Evolutionary conservation across 2,113 vertebrate genomes (phyloP).

Genomic region (Gyps fulvus): DNA sequence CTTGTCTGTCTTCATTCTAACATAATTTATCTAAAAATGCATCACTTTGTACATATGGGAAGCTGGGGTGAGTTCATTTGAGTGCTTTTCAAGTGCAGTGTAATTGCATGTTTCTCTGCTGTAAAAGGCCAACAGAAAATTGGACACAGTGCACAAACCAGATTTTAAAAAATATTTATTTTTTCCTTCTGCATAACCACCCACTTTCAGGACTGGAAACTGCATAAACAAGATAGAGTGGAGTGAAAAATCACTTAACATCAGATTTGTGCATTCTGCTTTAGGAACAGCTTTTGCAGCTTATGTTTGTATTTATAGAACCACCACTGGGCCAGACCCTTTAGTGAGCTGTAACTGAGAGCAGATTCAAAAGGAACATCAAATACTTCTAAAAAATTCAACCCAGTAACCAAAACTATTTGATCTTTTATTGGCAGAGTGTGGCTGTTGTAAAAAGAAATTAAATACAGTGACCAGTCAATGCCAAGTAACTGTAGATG

Average conservation of each 20-base stretch:
- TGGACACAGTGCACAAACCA: not conserved
- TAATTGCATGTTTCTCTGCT: not conserved
- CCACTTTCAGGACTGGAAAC: constrained; percentile 7
- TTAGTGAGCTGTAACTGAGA: constrained; percentile 57
- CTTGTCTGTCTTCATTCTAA: constrained; percentile 13
- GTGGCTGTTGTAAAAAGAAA: constrained; percentile 68
- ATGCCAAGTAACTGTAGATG: constrained; percentile 48
- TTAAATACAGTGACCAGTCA: constrained; percentile 63
- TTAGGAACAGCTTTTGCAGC: constrained; percentile 21
- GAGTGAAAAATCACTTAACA: constrained; percentile 37
- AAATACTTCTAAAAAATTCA: constrained; percentile 62
- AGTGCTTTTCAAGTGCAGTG: not conserved
- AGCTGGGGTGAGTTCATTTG: not conserved
- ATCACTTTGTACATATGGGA: not conserved
- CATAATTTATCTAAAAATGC: not conserved
- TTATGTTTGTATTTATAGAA: constrained; percentile 63
- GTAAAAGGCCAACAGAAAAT: constrained; percentile 38
- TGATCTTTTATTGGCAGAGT: constrained; percentile 71
- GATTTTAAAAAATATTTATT: not conserved
- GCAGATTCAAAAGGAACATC: constrained; percentile 52
- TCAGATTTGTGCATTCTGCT: not conserved
- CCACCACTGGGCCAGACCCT: constrained; percentile 10
- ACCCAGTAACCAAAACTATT: constrained; percentile 62
- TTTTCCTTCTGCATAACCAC: not conserved
- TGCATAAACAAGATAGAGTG: constrained; percentile 18